These are phyloP conservation scores for Piezodorus guildinii DNA, from an alignment of 1,140 invertebrate species.

Conservation along the genomic window DNA sequence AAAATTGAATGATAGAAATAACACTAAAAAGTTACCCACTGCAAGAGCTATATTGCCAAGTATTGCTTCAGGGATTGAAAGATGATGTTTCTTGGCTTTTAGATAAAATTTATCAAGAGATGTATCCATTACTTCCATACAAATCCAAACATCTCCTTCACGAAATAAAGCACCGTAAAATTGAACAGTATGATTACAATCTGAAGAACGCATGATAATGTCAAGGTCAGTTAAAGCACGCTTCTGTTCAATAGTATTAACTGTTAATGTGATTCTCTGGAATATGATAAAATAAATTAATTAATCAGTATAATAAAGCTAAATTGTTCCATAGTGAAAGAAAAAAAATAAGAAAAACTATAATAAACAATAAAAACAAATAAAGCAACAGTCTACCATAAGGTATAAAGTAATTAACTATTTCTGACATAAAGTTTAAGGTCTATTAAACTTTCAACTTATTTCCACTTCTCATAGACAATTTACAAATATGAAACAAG, in stretches of 20 bases:
- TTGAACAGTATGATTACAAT: constrained; percentile 92
- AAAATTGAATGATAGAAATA: too few relatives aligned
- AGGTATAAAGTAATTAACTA: too few relatives aligned
- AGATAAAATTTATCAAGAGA: constrained; percentile 93
- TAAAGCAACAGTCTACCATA: too few relatives aligned
- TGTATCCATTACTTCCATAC: constrained; percentile 99
- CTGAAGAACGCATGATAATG: constrained; percentile 85
- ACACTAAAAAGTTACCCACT: constrained; percentile 40
- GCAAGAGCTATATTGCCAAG: constrained; percentile 90
- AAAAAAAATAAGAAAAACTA: too few relatives aligned
- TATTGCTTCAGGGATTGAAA: constrained; percentile 84
- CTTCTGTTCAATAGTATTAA: constrained; percentile 86
- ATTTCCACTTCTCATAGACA: too few relatives aligned
- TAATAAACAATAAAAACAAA: too few relatives aligned
- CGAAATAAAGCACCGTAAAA: constrained; percentile 95
- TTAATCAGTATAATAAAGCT: too few relatives aligned
- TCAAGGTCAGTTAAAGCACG: constrained; percentile 94
- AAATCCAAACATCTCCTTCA: constrained; percentile 97
- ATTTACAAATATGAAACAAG: too few relatives aligned
- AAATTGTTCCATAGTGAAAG: too few relatives aligned
- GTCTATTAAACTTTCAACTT: too few relatives aligned
- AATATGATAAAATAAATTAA: neutral
- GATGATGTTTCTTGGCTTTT: constrained; percentile 64
- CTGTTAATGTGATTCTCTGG: constrained; percentile 82
- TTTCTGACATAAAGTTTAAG: too few relatives aligned